Base-by-base conservation (phyloP, 2,888 invertebrate species). In the Miltochrista miniata region DNA sequence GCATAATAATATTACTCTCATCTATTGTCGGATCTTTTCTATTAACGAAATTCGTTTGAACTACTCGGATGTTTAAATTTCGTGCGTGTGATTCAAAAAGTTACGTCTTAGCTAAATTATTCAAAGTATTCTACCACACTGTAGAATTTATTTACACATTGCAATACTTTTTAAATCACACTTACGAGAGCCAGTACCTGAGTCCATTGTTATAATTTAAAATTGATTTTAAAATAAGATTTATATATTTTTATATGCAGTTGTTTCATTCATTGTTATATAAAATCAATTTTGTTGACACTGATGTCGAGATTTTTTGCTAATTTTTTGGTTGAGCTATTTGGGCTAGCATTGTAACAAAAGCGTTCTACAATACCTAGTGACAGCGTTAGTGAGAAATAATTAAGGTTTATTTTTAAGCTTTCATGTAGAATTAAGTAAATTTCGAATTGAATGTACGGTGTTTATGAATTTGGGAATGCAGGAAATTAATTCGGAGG, bases 181-280 rank as follows among this genome's bases (percentile, higher is more conserved):
- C 50, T 13, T 43, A 57, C 51, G 47, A 44, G 29, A 12, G 57
- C 29, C 15, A 35, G 13, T 47, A 15, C 42, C 31, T 0, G 57
- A 57, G 60, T 58, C 62, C 52, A 24, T 24, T n/a, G 48, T 43
- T 66, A 71, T 73, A 72, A 71, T 81, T 80, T 79, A 74, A n/a
- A 75, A 72, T 76, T 80, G 62, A 74, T 88, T 88, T 86, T 75
- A 24, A 87, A 85, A 87, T 88, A 84, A 87, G 84, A 88, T 82
- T 86, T 86, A 87, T 89, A 90, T 90, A 90, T 90, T 89, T 90
- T 90, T 87, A 88, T 90, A 90, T 83, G 77, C 78, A 78, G 85
- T 90, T 89, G 77, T 89, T 90, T 87, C 79, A 76, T 71, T 83
- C 67, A 72, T 84, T 87, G 90, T 90, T 90, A 78, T 77, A 80